These are phyloP conservation scores for Drosophila pseudoobscura DNA, from an alignment of 1,140 invertebrate genomes.

Conservation along the genomic window DNA sequence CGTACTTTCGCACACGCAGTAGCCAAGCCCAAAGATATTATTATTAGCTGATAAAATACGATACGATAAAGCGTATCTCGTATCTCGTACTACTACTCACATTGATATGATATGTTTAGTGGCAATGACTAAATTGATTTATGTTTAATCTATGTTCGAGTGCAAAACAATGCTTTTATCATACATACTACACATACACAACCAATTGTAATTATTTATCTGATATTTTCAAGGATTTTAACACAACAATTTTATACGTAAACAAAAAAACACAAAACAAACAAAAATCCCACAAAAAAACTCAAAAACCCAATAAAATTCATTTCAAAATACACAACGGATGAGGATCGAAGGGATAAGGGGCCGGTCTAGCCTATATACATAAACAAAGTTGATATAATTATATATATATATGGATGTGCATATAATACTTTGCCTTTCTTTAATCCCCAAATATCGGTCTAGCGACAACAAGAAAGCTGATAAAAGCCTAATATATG, in stretches of 20 bases:
- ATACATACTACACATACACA: conserved; percentile 50
- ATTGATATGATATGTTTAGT: conserved; percentile 61
- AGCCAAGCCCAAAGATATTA: conserved; percentile 79
- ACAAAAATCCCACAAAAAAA: conserved; percentile 31
- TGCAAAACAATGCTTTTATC: conserved; percentile 68
- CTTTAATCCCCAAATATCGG: conserved; percentile 32
- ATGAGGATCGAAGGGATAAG: conserved; percentile 25
- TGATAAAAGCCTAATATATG: conserved; percentile 28
- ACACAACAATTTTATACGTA: conserved; percentile 76
- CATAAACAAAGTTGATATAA: too few species aligned
- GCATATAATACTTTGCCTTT: conserved; percentile 47
- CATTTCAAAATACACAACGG: conserved; percentile 48
- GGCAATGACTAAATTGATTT: conserved; percentile 73
- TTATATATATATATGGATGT: conserved; percentile 50
- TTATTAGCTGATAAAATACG: conserved; percentile 56
- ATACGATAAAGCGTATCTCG: conserved; percentile 2
- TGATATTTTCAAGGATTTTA: conserved; percentile 79
- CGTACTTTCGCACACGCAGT: conserved; percentile 45
- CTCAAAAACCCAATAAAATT: conserved; percentile 57
- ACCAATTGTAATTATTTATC: conserved; percentile 76
- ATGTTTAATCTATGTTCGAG: conserved; percentile 62
- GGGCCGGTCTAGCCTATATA: conserved; percentile 46
- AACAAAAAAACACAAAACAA: conserved; percentile 12
- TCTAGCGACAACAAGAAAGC: conserved; percentile 39
- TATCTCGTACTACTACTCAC: conserved; percentile 37